Evolutionary conservation across 2,888 invertebrate genomes (phyloP).

Genomic region (Sarcophaga carnaria): DNA sequence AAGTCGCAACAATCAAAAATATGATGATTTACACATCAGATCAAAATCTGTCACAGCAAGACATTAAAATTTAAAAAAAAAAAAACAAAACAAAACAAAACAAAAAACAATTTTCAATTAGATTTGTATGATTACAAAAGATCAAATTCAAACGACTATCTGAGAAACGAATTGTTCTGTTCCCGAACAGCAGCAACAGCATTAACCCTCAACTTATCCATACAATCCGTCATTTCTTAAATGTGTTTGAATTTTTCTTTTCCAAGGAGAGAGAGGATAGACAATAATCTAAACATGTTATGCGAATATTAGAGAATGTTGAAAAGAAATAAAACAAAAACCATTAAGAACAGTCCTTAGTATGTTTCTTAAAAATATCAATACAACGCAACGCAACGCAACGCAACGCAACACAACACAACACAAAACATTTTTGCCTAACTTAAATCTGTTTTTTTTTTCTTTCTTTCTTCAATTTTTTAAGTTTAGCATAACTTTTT

Average conservation of each 20-base stretch:
- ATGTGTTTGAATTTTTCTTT: conserved; percentile 51
- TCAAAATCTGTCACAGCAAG: conserved; percentile 55
- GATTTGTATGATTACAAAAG: neutral
- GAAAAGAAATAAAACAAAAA: conserved; percentile 29
- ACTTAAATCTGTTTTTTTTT: neutral
- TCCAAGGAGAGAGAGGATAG: conserved; percentile 71
- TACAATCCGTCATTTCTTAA: neutral
- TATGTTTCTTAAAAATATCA: too few relatives aligned
- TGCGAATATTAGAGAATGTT: conserved; percentile 37
- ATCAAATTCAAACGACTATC: neutral
- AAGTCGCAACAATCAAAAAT: conserved; percentile 94
- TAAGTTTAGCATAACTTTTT: conserved; percentile 41
- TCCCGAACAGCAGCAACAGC: neutral
- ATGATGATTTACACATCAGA: conserved; percentile 85
- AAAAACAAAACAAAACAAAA: neutral
- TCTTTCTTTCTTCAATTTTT: neutral
- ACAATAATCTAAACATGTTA: conserved; percentile 65
- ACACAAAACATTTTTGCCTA: neutral
- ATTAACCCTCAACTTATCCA: neutral
- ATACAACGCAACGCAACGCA: too few relatives aligned
- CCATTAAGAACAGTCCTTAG: conserved; percentile 5
- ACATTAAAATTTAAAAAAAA: conserved; percentile 54
- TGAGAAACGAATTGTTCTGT: neutral
- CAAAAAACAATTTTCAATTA: neutral
- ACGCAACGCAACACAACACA: too few relatives aligned